phyloP scores from a whole-genome alignment of 2,113 vertebrate genomes.

The Acanthisitta chloris region DNA sequence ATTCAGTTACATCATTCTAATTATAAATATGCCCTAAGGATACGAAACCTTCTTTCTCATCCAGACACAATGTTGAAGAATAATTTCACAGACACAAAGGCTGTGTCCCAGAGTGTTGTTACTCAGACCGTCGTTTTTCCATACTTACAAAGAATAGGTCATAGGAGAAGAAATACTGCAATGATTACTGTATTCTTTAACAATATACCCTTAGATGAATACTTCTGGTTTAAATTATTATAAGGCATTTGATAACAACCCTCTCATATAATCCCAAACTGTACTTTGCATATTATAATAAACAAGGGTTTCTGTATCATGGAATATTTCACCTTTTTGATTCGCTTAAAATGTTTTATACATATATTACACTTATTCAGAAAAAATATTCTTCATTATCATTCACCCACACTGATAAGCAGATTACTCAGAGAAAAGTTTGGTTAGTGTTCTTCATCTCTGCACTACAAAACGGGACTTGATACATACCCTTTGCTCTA shows the following conservation, averaged over 20 bases:
- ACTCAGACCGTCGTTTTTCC: neutral
- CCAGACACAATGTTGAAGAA: neutral
- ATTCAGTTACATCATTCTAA: conserved; percentile 31
- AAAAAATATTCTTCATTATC: neutral
- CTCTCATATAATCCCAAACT: neutral
- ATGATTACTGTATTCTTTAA: neutral
- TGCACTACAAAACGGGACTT: neutral
- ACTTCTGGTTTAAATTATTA: neutral
- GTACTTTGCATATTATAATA: neutral
- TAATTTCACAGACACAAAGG: neutral
- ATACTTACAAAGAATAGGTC: neutral
- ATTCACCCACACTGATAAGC: neutral
- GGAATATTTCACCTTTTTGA: neutral
- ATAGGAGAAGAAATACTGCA: neutral
- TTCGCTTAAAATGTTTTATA: neutral
- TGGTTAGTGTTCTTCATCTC: neutral
- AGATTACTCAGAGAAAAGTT: neutral
- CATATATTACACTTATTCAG: neutral
- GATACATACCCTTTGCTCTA: neutral
- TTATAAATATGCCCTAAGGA: conserved; percentile 33
- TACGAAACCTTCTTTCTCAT: conserved; percentile 18
- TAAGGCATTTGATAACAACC: neutral
- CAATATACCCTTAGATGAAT: neutral
- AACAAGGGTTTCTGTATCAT: neutral
- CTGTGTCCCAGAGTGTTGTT: neutral